Percentiles rank a stretch among this genome's conserved stretches.
Evolutionary conservation across 2,888 invertebrate species (phyloP).

Genomic region (Agrilus biguttatus): DNA sequence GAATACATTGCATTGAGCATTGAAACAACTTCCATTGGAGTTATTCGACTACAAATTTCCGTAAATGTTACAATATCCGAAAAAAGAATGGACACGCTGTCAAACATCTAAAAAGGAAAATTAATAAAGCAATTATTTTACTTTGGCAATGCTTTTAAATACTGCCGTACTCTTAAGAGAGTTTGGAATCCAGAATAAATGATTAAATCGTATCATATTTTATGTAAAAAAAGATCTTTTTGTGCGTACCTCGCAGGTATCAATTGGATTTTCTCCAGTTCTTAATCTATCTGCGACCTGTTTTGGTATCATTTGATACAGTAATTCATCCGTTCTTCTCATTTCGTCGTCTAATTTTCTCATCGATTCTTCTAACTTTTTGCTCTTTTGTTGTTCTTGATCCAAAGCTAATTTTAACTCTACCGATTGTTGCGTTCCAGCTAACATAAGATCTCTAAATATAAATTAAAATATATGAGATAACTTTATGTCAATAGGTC

Average conservation of each 20-base stretch:
- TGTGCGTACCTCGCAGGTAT: conserved; percentile 78
- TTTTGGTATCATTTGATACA: conserved; percentile 99
- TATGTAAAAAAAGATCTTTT: too few species aligned
- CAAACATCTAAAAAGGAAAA: conserved; percentile 82
- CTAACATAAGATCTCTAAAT: conserved; percentile 77
- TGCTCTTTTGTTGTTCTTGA: conserved; percentile 92
- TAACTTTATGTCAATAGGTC: too few species aligned
- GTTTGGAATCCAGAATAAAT: not conserved
- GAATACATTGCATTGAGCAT: conserved; percentile 97
- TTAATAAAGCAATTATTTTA: not conserved
- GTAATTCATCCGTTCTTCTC: conserved; percentile 84
- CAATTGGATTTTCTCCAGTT: conserved; percentile 89
- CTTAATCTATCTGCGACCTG: conserved; percentile 88
- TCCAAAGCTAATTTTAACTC: conserved; percentile 90
- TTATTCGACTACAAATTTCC: conserved; percentile 88
- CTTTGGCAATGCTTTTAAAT: not conserved
- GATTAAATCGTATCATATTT: conserved; percentile 2
- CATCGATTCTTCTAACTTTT: conserved; percentile 94
- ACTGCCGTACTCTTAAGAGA: not conserved
- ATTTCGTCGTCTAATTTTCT: conserved; percentile 89
- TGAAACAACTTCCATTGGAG: conserved; percentile 94
- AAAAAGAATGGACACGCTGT: conserved; percentile 90
- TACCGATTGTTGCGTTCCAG: conserved; percentile 94
- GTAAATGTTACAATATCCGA: conserved; percentile 98
- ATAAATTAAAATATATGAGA: conserved; percentile 8